Evolutionary conservation across 2,888 invertebrate genomes (phyloP), one percentile per base, ranked within the genome.

Genomic region (Gastracanthus pulcherrimus): DNA sequence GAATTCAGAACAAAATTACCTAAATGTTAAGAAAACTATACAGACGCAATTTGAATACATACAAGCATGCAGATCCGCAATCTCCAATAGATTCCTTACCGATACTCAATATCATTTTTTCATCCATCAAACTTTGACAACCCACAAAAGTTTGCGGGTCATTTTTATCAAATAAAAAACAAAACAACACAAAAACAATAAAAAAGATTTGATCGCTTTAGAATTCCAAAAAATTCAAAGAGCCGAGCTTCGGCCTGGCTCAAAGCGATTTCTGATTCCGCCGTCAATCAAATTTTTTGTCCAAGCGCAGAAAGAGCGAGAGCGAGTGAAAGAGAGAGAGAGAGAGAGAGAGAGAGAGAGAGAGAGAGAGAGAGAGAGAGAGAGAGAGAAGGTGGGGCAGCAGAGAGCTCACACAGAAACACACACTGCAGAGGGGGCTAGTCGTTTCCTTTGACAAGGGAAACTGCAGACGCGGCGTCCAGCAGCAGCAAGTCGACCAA

Each of bases 211-310:
- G 60, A 60, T 60, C 13, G 60, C 60, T 60, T 16, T 31, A 60
- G 48, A 19, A 48, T 19, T 5, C 48, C 6, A 19, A 48, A 48
- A 48, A 11, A 0, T 19, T 19, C 5, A 19, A 60, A 60, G 36
- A n/a, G n/a, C n/a, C n/a, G 36, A 34, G 62, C 9, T 3, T 7
- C 6, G 9, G n/a, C 6, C 31, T 16, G 6, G n/a, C 58, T 75
- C 69, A 80, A 80, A 80, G 62, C 69, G 69, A 79, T 58, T 67
- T 51, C 79, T 74, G 66, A 79, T 79, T 75, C 62, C 26, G 58
- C n/a, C 60, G 69, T 75, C 71, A 79, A 66, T 79, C 72, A 72
- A 79, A 72, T 55, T 72, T 70, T 69, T 70, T 29, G 5, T 2
- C n/a, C 23, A n/a, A n/a, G n/a, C n/a, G n/a, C n/a, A n/a, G n/a